Base-by-base conservation (phyloP, 2,113 vertebrate species). In the Cariama cristata region DNA sequence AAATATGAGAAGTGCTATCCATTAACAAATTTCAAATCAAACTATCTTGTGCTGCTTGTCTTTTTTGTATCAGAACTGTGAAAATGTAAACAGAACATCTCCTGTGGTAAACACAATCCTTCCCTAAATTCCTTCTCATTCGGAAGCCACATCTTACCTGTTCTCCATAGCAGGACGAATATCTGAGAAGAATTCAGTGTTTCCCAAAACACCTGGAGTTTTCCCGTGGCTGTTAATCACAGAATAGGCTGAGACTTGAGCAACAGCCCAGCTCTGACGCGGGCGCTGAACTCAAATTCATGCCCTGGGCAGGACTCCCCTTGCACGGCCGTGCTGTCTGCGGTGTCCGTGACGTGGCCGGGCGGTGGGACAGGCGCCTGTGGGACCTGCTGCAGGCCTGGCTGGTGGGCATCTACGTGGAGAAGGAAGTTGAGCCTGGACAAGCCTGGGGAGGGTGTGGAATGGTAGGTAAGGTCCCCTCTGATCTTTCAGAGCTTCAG, bases 301-400 rank as follows among this genome's bases (percentile, higher is more conserved):
- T 10, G 23, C 42, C 3, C 0, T 17, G 23, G 50, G 33, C 14
- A 33, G 23, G 26, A 21, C 23, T 30, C 24, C 18, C 28, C 16
- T 28, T 6, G 30, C 63, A 10, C 1, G 32, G 35, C 47, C 56
- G 12, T 13, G 27, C 16, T 68, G 23, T 9, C 56, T 53, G 38
- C 26, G 8, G 30, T 4, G 30, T 12, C 64, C 22, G 0, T 30
- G 74, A 9, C 12, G 0, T 2, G 4, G 27, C 19, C 45, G 27
- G 18, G 33, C 52, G 28, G 44, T 40, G 22, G 38, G 21, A 66
- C 72, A 42, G 50, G 52, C 53, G 20, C 33, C 38, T 50, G 6
- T 49, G 38, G 38, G 38, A 38, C 38, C 15, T 50, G 12, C 10
- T 20, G 33, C 4, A 35, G 81, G 5, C 2, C 1, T 11, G 32